Conservation (phyloP, 2,113 vertebrate genomes). For the Bothrops jararaca region DNA sequence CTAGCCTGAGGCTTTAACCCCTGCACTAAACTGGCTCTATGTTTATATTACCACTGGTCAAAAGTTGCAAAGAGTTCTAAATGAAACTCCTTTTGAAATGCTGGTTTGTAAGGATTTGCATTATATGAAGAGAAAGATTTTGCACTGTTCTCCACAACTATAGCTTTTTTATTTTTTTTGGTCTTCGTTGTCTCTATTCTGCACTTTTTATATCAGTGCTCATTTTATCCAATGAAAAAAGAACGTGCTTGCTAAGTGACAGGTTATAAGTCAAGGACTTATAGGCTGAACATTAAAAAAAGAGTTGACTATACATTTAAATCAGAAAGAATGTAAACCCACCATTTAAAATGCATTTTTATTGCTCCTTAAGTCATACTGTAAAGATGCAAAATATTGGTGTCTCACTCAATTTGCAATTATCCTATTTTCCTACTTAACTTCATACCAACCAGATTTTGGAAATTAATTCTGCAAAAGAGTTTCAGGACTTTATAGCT, state of each 20-base stretch:
- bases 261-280: not conserved
- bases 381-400: not conserved
- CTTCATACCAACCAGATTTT: not conserved
- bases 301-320: not conserved
- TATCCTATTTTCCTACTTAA: constrained; percentile 4
- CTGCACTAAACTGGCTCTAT: not conserved
- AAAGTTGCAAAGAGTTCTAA: constrained; percentile 17
- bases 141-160: not conserved
- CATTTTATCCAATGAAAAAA: not conserved
- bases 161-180: not conserved
- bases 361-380: not conserved
- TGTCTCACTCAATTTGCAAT: not conserved
- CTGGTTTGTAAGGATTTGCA: not conserved
- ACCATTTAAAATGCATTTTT: not conserved
- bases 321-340: not conserved
- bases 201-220: not conserved
- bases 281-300: not conserved
- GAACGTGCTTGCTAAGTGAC: not conserved
- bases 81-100: not conserved
- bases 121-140: not conserved
- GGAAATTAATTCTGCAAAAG: not conserved
- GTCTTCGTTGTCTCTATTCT: not conserved
- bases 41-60: constrained; percentile 24
- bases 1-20: not conserved
- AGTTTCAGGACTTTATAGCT: not conserved